Percentiles rank a stretch among this genome's conserved stretches.
phyloP scores from a whole-genome alignment of 2,888 invertebrate genomes.

The Erebia ligea region DNA sequence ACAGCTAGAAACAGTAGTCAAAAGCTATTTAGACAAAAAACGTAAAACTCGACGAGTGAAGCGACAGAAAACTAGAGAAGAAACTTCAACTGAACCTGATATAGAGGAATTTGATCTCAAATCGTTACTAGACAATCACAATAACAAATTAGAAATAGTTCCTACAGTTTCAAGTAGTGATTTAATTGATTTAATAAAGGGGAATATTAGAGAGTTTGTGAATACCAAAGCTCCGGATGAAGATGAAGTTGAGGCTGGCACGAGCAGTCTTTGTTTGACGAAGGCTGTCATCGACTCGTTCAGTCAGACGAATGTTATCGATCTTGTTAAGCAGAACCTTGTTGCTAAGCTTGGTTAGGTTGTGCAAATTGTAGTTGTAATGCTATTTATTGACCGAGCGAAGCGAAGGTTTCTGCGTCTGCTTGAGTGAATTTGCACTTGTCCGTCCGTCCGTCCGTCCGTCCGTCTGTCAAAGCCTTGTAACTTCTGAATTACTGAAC shows the following conservation, averaged over 20 bases:
- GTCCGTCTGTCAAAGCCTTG: too few species aligned
- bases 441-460: too few species aligned
- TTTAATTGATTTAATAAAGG: slow-evolving; percentile 61
- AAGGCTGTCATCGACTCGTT: slow-evolving; percentile 85
- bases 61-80: slow-evolving; percentile 67
- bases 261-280: slow-evolving; percentile 63
- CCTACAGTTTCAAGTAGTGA: slow-evolving; percentile 55
- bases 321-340: slow-evolving; percentile 78
- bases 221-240: slow-evolving; percentile 55
- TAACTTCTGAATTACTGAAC: too few species aligned
- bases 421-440: too few species aligned
- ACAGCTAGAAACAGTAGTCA: slow-evolving; percentile 72
- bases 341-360: slow-evolving; percentile 56
- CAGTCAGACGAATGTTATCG: slow-evolving; percentile 85
- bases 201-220: slow-evolving; percentile 59
- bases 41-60: slow-evolving; percentile 67
- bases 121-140: slow-evolving; percentile 55
- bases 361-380: neutral
- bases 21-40: slow-evolving; percentile 63
- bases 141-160: slow-evolving; percentile 60
- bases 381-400: neutral
- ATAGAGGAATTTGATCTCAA: slow-evolving; percentile 59
- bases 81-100: slow-evolving; percentile 42
- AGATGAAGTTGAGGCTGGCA: slow-evolving; percentile 65
- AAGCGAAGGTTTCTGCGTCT: too few species aligned